These are phyloP conservation scores for Cricetomys ansorgei DNA, from an alignment of 2,113 vertebrate species.

Conservation along the genomic window DNA sequence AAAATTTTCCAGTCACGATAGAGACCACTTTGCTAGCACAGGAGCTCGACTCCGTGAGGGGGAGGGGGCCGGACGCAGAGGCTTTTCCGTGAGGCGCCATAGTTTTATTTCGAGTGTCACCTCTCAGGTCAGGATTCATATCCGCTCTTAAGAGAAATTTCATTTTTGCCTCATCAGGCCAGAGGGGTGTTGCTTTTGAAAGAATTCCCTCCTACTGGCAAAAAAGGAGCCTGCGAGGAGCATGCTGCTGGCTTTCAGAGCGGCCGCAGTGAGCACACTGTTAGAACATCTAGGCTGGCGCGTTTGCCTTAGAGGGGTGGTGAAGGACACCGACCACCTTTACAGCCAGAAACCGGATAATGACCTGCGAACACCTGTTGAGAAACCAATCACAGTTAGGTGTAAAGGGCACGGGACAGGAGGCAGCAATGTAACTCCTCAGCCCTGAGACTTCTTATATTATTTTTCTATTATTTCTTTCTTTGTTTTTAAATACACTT, in stretches of 20 bases:
- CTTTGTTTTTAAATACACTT: no score
- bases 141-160: conserved; percentile 69
- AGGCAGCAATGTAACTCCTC: conserved; percentile 50
- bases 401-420: conserved; percentile 40
- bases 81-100: conserved; percentile 57
- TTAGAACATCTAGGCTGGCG: conserved; percentile 58
- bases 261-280: neutral
- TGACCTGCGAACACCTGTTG: conserved; percentile 48
- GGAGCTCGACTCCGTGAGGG: conserved; percentile 48
- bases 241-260: conserved; percentile 30
- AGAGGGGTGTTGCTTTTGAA: conserved; percentile 76
- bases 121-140: conserved; percentile 69
- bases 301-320: conserved; percentile 68
- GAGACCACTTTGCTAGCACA: conserved; percentile 73
- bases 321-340: conserved; percentile 8
- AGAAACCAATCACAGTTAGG: conserved; percentile 59
- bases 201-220: conserved; percentile 55
- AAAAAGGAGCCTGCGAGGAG: conserved; percentile 43
- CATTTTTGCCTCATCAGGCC: conserved; percentile 57
- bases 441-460: neutral
- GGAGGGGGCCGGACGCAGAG: conserved; percentile 43
- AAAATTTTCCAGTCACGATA: conserved; percentile 80
- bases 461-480: neutral
- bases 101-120: conserved; percentile 77
- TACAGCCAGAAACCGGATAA: conserved; percentile 56